phyloP scores from a whole-genome alignment of 2,113 vertebrate genomes.

The Epinephelus cyanopodus region DNA sequence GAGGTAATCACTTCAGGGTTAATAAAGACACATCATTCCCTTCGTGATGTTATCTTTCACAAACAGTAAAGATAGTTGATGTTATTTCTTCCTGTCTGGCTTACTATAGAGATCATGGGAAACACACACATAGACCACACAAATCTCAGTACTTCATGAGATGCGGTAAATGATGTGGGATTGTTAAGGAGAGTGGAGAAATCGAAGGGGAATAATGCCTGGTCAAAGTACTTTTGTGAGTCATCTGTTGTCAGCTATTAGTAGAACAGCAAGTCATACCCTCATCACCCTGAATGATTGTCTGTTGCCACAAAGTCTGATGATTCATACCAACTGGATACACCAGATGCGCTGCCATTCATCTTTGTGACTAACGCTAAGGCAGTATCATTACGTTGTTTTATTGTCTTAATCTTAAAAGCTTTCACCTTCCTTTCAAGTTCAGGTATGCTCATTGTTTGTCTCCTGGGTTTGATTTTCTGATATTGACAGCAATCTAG shows the following conservation, averaged over 20 bases:
- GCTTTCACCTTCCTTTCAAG: constrained; percentile 16
- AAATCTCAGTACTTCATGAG: constrained; percentile 7
- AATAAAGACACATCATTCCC: neutral
- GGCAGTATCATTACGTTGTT: constrained; percentile 14
- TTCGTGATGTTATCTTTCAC: constrained; percentile 25
- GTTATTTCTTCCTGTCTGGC: neutral
- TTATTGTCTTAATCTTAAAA: constrained; percentile 19
- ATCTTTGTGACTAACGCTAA: constrained; percentile 52
- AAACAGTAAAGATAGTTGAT: neutral
- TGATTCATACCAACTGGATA: constrained; percentile 69
- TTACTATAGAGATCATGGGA: neutral
- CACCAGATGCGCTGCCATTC: constrained; percentile 32
- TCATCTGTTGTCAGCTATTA: constrained; percentile 51
- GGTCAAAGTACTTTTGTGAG: constrained; percentile 68
- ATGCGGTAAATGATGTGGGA: constrained; percentile 5
- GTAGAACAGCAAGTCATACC: constrained; percentile 38
- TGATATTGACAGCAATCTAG: neutral
- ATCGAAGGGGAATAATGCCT: constrained; percentile 6
- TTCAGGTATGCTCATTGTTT: constrained; percentile 9
- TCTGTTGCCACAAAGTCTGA: constrained; percentile 32
- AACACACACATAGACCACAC: neutral
- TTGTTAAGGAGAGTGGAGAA: neutral
- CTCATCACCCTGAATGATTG: constrained; percentile 39
- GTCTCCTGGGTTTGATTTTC: neutral
- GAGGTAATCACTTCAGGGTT: neutral